phyloP scores from a whole-genome alignment of 2,113 vertebrate genomes.

The Engystomops pustulosus region DNA sequence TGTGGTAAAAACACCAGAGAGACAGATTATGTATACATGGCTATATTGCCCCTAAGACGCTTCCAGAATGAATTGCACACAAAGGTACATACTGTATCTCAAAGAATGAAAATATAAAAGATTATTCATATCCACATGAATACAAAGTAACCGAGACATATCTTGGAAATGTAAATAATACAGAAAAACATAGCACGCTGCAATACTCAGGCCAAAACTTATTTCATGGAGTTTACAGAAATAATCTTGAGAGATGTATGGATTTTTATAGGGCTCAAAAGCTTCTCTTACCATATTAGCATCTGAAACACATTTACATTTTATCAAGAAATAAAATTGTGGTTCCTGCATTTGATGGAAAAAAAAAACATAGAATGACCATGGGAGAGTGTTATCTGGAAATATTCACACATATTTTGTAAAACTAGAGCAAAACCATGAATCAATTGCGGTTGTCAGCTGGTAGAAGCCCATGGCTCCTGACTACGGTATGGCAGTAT shows the following conservation, averaged over 20 bases:
- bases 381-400: no score
- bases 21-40: background rate
- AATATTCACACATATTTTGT: no score
- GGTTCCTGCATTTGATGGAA: background rate
- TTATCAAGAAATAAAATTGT: background rate
- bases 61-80: background rate
- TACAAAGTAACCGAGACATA: no score
- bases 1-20: background rate
- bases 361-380: background rate
- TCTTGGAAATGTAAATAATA: background rate
- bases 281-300: background rate
- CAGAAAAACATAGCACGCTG: background rate
- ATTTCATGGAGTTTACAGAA: background rate
- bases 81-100: background rate
- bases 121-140: background rate
- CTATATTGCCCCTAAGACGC: background rate
- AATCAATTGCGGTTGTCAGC: no score
- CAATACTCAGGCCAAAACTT: background rate
- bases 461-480: no score
- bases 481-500: no score
- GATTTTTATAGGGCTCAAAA: background rate
- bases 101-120: background rate
- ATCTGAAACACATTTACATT: background rate
- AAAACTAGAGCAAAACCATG: no score
- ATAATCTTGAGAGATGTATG: background rate